Evolutionary conservation across 2,113 vertebrate genomes (phyloP), one percentile per base, ranked within the genome.

Genomic region (Hyperoodon ampullatus): DNA sequence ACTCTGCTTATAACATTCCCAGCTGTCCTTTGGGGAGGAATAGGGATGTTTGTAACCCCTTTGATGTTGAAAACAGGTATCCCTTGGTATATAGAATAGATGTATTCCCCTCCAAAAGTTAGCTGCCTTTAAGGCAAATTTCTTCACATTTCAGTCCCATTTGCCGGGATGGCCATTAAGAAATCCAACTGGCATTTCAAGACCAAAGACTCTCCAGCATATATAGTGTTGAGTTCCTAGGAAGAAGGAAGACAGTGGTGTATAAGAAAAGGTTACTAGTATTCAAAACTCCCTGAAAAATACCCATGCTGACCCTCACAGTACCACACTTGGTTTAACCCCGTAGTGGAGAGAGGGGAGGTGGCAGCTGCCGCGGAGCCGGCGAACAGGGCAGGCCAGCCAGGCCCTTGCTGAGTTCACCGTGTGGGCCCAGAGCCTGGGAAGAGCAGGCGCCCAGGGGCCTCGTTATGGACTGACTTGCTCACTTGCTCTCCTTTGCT

Each of bases 1-100:
- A 21, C 14, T 93, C 96, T 81, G 74, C 91, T 96, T 94, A n/a
- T 89, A 95, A 87, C 78, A 95, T 95, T 97, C 95, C 82, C 66
- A 89, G 96, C 47, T 83, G 88, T 97, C 88, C 77, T 98, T 78
- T 94, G 95, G 90, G 93, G 97, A 98, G 35, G n/a, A 84, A 66
- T 94, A 95, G 1, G 10, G 75, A 94, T 74, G 50, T 55, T 39
- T 3, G 7, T 35, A 65, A 86, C 6, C n/a, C 24, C 10, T 97
- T 92, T 95, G 95, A 97, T 95, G 87, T 66, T 47, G 42, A 84
- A 90, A 80, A 74, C 63, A 93, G 86, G 35, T 92, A 47, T 93
- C 80, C 80, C 86, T 83, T 87, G 78, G 61, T 77, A 82, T 13
- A 35, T 6, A 87, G 50, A 75, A 30, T 3, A 91, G 63, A 88